Evolutionary conservation across 2,113 vertebrate species (phyloP), one percentile per base, ranked within the genome.

Genomic region (Neolamprologus sp.): DNA sequence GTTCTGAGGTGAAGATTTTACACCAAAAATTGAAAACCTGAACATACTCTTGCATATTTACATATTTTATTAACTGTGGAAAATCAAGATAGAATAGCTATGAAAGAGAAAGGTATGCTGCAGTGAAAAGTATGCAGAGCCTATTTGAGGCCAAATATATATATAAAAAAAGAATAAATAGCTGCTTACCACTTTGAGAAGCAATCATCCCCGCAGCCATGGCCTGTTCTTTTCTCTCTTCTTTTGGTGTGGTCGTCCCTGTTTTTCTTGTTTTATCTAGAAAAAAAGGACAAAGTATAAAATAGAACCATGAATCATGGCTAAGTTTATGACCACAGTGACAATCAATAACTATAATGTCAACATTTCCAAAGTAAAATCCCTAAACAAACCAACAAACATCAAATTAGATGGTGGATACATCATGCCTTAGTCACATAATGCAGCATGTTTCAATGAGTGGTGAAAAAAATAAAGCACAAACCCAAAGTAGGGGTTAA

Each of bases 161-260:
- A 47, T 47, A 17, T 45, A 58, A 11, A 49, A 73, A 82, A 65
- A 49, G 4, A 13, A 55, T 7, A 60, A 33, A 63, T 71, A 47
- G n/a, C 37, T 88, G 91, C 96, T 97, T 94, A 96, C 96, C 96
- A 96, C 95, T 95, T 92, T 94, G 93, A 95, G 94, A 95, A 95
- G 94, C 82, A 93, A 96, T 96, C 94, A 96, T 96, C 91, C 92
- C 84, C 87, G 93, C 93, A 91, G 96, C 95, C 96, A 96, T 97
- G 94, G 86, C 89, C 90, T 88, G 49, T 89, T 94, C 84, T 57
- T 85, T 85, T 33, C 80, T 58, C 40, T 49, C 80, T 83, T 85
- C 92, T 88, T 87, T 60, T 87, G 86, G 40, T 71, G 80, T 78
- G 90, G 49, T 92, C 9, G 21, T 81, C 37, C 60, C 58, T 47